A percentile compares a stretch with the other conserved stretches of the same genome.
These are phyloP conservation scores for Calephelis perditalis DNA, from an alignment of 2,888 invertebrate species.

Conservation along the genomic window DNA sequence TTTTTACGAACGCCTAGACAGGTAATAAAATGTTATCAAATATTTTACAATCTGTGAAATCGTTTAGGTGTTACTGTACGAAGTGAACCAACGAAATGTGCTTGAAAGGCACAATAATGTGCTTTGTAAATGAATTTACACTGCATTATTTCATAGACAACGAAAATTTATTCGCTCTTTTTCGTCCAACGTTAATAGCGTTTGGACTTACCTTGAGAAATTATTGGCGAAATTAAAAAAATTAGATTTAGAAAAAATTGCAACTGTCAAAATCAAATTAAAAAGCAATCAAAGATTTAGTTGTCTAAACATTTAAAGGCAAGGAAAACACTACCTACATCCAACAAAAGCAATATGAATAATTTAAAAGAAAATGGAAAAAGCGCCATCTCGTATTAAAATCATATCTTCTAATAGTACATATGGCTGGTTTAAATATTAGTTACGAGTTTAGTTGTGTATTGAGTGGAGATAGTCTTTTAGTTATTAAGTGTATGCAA, in stretches of 20 bases:
- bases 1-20: slow-evolving; percentile 18
- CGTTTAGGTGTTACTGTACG: slow-evolving; percentile 11
- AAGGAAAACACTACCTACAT: not conserved
- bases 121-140: slow-evolving; percentile 7
- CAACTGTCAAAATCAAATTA: no score
- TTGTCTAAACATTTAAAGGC: not conserved
- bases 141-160: slow-evolving; percentile 9
- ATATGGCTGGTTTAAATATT: slow-evolving; percentile 15
- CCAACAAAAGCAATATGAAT: not conserved
- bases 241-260: no score
- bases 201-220: not conserved
- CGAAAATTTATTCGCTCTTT: not conserved
- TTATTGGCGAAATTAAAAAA: no score
- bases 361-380: slow-evolving; percentile 1
- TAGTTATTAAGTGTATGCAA: slow-evolving; percentile 14
- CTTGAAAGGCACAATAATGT: slow-evolving; percentile 6
- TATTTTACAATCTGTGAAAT: slow-evolving; percentile 4
- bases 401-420: slow-evolving; percentile 13
- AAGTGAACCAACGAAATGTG: slow-evolving; percentile 10
- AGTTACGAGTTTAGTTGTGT: slow-evolving; percentile 13
- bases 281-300: no score
- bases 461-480: slow-evolving; percentile 18
- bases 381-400: slow-evolving; percentile 16
- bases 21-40: not conserved
- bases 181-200: not conserved